phyloP scores from a whole-genome alignment of 2,888 invertebrate genomes.

The Perizoma flavofasciatum region DNA sequence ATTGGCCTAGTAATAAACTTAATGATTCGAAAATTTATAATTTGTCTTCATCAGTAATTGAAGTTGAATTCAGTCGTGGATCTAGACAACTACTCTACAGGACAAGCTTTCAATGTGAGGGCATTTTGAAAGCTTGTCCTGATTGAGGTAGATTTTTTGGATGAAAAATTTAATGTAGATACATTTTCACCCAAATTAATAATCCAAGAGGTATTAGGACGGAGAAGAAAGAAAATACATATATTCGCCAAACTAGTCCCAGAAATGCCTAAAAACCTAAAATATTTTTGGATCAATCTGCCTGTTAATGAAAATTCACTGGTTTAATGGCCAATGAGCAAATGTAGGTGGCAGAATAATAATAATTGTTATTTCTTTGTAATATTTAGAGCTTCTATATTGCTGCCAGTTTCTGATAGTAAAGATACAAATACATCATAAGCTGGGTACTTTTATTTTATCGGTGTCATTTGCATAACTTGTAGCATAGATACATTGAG shows the following conservation, averaged over 20 bases:
- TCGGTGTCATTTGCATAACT: no score
- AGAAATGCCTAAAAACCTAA: background rate
- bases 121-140: no score
- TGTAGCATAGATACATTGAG: no score
- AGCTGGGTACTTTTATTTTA: no score
- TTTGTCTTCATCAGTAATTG: background rate
- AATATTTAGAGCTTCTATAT: no score
- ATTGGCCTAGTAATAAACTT: slow-evolving; percentile 4
- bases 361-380: no score
- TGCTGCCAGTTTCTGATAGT: no score
- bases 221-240: slow-evolving; percentile 1
- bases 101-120: slow-evolving; percentile 4
- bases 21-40: slow-evolving; percentile 3
- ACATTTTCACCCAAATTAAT: slow-evolving; percentile 1
- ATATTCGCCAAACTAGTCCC: background rate
- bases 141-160: background rate
- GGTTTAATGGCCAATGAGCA: background rate
- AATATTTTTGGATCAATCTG: background rate
- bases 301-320: background rate
- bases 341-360: background rate
- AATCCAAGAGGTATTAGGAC: background rate
- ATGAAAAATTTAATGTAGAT: background rate
- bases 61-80: background rate
- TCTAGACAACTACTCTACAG: background rate
- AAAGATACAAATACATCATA: no score